Percentiles rank a stretch among this genome's conserved stretches.
These are phyloP conservation scores for Helarctos malayanus DNA, from an alignment of 2,797 vertebrate genomes.

Conservation along the genomic window DNA sequence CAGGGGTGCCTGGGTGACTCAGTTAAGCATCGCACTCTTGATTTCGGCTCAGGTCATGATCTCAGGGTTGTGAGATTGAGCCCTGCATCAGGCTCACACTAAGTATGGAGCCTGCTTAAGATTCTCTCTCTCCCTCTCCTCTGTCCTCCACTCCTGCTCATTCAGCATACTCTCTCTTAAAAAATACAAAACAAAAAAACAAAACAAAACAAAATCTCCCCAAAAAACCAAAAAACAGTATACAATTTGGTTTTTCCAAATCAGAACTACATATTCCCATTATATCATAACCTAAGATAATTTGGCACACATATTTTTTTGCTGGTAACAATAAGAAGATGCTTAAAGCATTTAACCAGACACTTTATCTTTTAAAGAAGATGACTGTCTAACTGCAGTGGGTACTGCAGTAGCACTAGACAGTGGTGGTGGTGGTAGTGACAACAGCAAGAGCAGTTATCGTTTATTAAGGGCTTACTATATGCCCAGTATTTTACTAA, in stretches of 20 bases:
- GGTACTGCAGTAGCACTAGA: not conserved
- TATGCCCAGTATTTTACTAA: not conserved
- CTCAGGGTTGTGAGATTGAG: not conserved
- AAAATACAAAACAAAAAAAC: not conserved
- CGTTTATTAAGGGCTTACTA: not conserved
- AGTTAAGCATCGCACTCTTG: not conserved
- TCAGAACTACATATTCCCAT: not conserved
- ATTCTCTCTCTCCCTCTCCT: not conserved
- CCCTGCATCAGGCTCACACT: not conserved
- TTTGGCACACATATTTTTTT: not conserved
- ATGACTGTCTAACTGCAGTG: not conserved
- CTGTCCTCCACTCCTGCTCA: not conserved
- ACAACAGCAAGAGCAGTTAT: not conserved
- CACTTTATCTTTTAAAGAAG: not conserved
- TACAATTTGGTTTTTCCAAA: not conserved
- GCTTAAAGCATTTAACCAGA: not conserved
- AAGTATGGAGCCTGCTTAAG: not conserved
- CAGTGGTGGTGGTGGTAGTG: not conserved
- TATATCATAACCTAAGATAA: not conserved
- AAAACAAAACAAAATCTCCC: no score
- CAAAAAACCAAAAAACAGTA: not conserved
- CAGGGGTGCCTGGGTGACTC: not conserved
- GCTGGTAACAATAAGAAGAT: not conserved
- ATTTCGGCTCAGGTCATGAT: not conserved
- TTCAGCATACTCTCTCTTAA: not conserved